Percentiles rank a stretch among this genome's conserved stretches.
Evolutionary conservation across 2,797 vertebrate genomes (phyloP).

Genomic region (Typhlichthys subterraneus): DNA sequence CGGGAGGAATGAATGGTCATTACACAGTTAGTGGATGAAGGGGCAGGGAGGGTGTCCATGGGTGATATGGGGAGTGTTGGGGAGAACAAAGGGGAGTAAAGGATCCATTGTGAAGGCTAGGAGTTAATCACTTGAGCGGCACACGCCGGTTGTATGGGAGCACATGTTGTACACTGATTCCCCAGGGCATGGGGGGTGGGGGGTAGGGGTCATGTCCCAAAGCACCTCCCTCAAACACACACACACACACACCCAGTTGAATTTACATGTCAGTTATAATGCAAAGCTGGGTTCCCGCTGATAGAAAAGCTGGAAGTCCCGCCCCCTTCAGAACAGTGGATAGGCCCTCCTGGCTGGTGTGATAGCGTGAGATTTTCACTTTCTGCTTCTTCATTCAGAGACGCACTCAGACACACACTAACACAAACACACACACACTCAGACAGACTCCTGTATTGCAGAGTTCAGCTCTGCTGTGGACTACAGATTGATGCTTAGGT

Average conservation of each 20-base stretch:
- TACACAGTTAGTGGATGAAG: slow-evolving; percentile 68
- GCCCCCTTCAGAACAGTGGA: slow-evolving; percentile 66
- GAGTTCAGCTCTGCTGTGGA: slow-evolving; percentile 53
- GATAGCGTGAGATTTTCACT: slow-evolving; percentile 62
- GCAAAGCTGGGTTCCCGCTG: slow-evolving; percentile 67
- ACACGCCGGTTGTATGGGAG: slow-evolving; percentile 76
- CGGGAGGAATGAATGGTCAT: slow-evolving; percentile 60
- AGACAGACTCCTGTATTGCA: slow-evolving; percentile 27
- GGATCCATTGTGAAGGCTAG: slow-evolving; percentile 75
- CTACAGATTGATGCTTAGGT: slow-evolving; percentile 64
- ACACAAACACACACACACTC: slow-evolving; percentile 18
- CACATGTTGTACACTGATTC: slow-evolving; percentile 73
- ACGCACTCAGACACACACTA: slow-evolving; percentile 26
- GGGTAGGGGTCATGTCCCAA: slow-evolving; percentile 37
- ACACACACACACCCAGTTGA: slow-evolving; percentile 38
- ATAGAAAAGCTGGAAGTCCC: slow-evolving; percentile 58
- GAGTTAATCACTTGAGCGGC: slow-evolving; percentile 86
- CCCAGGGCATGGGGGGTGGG: slow-evolving; percentile 43
- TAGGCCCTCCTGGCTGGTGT: slow-evolving; percentile 58
- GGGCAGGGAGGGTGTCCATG: slow-evolving; percentile 45
- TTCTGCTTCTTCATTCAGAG: slow-evolving; percentile 62
- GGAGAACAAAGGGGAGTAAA: slow-evolving; percentile 44
- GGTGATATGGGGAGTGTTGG: slow-evolving; percentile 39
- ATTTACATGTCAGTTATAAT: slow-evolving; percentile 83
- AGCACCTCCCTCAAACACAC: slow-evolving; percentile 17